Evolutionary conservation across 2,888 invertebrate genomes (phyloP).

Genomic region (Yponomeuta sedellus): DNA sequence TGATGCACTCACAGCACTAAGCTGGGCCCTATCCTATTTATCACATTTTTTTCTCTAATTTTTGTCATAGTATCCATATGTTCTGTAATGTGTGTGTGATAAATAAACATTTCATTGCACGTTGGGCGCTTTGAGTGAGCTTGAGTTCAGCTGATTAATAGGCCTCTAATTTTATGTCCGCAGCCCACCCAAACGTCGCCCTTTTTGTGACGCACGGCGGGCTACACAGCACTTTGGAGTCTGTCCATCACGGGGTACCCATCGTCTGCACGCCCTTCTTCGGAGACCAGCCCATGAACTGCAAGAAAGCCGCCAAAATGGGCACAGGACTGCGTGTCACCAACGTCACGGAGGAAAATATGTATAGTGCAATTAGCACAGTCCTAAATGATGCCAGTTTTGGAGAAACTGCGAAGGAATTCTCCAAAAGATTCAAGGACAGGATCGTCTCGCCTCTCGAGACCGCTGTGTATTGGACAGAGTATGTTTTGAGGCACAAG

Average conservation of each 20-base stretch:
- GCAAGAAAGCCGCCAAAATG: constrained; percentile 27
- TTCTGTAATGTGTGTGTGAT: too few species aligned
- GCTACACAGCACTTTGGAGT: constrained; percentile 51
- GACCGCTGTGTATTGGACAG: constrained; percentile 58
- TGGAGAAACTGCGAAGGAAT: constrained; percentile 36
- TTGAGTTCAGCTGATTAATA: too few species aligned
- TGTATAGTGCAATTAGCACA: constrained; percentile 37
- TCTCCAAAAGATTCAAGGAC: constrained; percentile 49
- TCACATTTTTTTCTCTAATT: too few species aligned
- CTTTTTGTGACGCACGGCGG: constrained; percentile 64
- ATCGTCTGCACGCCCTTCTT: constrained; percentile 59
- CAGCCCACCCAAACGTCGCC: constrained; percentile 54
- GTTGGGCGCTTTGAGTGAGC: too few species aligned
- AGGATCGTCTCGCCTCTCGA: constrained; percentile 42
- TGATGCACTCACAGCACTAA: too few species aligned
- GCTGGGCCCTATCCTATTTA: too few species aligned
- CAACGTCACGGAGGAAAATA: constrained; percentile 35
- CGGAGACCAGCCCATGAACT: constrained; percentile 57
- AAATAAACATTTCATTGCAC: too few species aligned
- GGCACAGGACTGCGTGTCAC: constrained; percentile 47
- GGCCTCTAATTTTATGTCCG: background rate
- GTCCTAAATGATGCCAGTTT: constrained; percentile 40
- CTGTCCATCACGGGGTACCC: constrained; percentile 52
- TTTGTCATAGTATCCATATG: too few species aligned
- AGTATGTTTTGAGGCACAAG: constrained; percentile 52